Base-by-base conservation (phyloP, 2,797 vertebrate genomes). In the Nothura maculosa region DNA sequence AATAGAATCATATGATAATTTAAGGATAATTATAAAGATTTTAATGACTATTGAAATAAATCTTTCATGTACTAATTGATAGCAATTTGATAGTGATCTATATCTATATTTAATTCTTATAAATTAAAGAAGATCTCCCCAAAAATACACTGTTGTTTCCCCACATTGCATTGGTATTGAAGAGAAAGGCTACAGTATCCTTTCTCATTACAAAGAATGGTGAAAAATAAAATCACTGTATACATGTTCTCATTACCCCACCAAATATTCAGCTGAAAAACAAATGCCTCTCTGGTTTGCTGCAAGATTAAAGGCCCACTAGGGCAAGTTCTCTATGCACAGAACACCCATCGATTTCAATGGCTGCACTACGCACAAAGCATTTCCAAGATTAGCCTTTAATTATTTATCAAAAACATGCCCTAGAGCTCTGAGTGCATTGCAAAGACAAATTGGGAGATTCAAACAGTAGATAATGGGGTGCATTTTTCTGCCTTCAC, bases 351-450 rank as follows among this genome's bases (percentile, higher is more conserved):
- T 66, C 1, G 5, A 81, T 96, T 91, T 89, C 82, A 60, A 36
- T 57, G 74, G 82, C 92, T 93, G 42, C 48, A 91, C 67, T 54
- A 40, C 32, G 90, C 21, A 91, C 18, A 85, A 83, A 76, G 12
- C 24, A 76, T 85, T 91, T 81, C 80, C 63, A 93, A 60, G 69
- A 85, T 87, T 87, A 93, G 58, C 24, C 34, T 30, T 96, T 93
- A 94, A 91, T 96, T 93, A 89, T 92, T 91, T 93, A 91, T 62
- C 87, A 95, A 92, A 95, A 85, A n/a, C 64, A 52, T 69, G 18
- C 62, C 89, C 80, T 87, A 52, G 73, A 95, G 85, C 54, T 73
- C 54, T 87, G 40, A 87, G 34, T 55, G 21, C 25, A 47, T 79
- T 72, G 60, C 42, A 92, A 81, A 93, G 77, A 94, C 66, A 87